A percentile compares a stretch with the other conserved stretches of the same genome.
phyloP scores from a whole-genome alignment of 2,113 vertebrate genomes.

The Rhinolophus ferrumequinum region DNA sequence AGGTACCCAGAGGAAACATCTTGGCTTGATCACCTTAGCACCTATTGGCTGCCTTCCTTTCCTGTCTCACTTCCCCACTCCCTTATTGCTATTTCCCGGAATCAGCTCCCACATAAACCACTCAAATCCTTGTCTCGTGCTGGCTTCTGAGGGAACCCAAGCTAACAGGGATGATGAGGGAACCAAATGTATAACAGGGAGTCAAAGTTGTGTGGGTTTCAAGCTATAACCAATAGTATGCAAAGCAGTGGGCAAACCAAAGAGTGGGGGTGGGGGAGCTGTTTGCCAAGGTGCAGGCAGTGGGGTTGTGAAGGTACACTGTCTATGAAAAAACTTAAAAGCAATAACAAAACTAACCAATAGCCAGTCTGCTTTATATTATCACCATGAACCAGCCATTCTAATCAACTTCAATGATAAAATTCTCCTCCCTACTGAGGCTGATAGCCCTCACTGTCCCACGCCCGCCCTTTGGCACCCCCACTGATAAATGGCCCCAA shows the following conservation, averaged over 20 bases:
- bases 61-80: background rate
- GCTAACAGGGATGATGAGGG: background rate
- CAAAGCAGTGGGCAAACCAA: background rate
- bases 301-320: background rate
- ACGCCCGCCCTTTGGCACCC: background rate
- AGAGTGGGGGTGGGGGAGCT: background rate
- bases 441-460: background rate
- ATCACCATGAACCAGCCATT: conserved; percentile 1
- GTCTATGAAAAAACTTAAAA: background rate
- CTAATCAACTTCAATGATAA: background rate
- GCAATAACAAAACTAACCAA: background rate
- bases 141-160: background rate
- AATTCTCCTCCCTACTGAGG: background rate
- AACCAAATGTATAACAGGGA: background rate
- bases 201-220: background rate
- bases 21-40: background rate
- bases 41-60: background rate
- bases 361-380: background rate
- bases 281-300: background rate
- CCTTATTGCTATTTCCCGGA: background rate
- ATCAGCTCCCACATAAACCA: background rate
- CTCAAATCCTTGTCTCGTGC: background rate
- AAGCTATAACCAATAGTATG: too few relatives aligned
- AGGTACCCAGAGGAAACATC: background rate
- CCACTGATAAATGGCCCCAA: background rate